A percentile compares a stretch with the other conserved stretches of the same genome.
These are phyloP conservation scores for Andrena marginata DNA, from an alignment of 2,888 invertebrate genomes.

Conservation along the genomic window DNA sequence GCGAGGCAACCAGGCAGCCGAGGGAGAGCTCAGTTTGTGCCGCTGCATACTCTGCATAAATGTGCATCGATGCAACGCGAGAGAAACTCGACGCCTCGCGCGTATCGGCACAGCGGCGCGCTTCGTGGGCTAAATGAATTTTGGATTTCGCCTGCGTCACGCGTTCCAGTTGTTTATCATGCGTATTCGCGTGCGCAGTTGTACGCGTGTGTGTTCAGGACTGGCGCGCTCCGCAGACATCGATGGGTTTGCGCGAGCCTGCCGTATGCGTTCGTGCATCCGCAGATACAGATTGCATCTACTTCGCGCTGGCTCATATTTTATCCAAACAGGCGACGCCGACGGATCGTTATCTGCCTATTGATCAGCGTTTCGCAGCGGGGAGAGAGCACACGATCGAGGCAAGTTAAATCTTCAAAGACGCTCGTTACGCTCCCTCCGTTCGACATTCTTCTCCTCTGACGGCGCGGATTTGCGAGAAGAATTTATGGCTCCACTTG, in stretches of 20 bases:
- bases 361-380: slow-evolving; percentile 16
- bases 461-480: background rate
- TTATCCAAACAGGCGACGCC: slow-evolving; percentile 47
- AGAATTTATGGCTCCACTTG: background rate
- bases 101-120: slow-evolving; percentile 48
- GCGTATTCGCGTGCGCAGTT: background rate
- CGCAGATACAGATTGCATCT: slow-evolving; percentile 38
- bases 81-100: slow-evolving; percentile 52
- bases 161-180: slow-evolving; percentile 57
- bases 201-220: background rate
- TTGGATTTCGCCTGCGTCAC: slow-evolving; percentile 63
- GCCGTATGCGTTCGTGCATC: background rate
- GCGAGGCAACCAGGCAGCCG: slow-evolving; percentile 11
- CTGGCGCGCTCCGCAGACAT: background rate
- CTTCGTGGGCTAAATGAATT: slow-evolving; percentile 61
- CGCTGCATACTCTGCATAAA: slow-evolving; percentile 53
- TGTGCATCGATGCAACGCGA: slow-evolving; percentile 63
- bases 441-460: too few species aligned
- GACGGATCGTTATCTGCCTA: slow-evolving; percentile 44
- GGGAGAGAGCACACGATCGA: background rate
- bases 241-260: background rate
- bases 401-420: background rate
- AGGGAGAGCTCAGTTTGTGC: slow-evolving; percentile 46
- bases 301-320: slow-evolving; percentile 54
- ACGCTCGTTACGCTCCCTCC: background rate